Evolutionary conservation across 2,113 vertebrate species (phyloP).

Genomic region (Grammomys surdaster): DNA sequence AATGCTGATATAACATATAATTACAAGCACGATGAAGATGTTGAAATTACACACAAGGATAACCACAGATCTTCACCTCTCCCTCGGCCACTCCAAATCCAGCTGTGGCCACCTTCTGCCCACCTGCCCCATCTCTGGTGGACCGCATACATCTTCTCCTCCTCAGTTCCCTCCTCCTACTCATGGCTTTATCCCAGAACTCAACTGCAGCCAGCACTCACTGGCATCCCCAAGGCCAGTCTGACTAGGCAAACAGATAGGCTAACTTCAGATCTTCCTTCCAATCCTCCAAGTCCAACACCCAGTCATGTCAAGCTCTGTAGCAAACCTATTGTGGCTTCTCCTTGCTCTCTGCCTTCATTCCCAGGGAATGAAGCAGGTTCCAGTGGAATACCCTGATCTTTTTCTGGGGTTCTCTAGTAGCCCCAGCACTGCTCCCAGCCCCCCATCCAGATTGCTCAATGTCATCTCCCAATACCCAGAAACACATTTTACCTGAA

Average conservation of each 20-base stretch:
- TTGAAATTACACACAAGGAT: constrained; percentile 27
- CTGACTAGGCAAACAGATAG: neutral
- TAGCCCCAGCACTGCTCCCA: neutral
- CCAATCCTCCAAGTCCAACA: neutral
- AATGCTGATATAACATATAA: constrained; percentile 26
- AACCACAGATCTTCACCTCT: neutral
- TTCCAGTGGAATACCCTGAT: too few relatives aligned
- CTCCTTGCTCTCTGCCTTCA: neutral
- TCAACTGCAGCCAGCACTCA: neutral
- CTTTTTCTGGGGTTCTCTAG: neutral
- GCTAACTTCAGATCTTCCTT: neutral
- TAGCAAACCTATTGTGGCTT: neutral
- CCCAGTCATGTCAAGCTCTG: neutral
- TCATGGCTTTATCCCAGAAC: neutral
- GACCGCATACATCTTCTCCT: neutral
- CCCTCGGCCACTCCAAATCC: neutral
- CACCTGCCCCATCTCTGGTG: neutral
- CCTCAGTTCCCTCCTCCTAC: neutral
- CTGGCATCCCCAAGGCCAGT: neutral
- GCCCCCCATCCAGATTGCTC: too few relatives aligned
- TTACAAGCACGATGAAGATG: constrained; percentile 10
- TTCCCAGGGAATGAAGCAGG: neutral
- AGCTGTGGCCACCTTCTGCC: neutral
- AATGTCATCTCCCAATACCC: too few relatives aligned
- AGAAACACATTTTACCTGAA: too few relatives aligned